Evolutionary conservation across 2,113 vertebrate species (phyloP).

Genomic region (Saguinus midas): DNA sequence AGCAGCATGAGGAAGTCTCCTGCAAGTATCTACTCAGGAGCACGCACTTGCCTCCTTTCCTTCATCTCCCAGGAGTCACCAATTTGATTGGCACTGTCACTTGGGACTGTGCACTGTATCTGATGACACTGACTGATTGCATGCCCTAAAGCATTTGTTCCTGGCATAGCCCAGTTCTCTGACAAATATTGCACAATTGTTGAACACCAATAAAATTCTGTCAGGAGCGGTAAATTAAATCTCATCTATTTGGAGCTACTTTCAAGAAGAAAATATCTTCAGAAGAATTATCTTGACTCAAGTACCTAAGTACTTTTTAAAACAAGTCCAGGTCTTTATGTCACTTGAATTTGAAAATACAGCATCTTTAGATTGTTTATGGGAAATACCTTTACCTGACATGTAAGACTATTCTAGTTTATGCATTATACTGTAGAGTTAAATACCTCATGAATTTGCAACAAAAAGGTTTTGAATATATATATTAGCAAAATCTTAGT

Average conservation of each 20-base stretch:
- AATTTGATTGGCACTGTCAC: accelerated
- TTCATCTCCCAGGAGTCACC: neutral
- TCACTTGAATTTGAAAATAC: constrained; percentile 14
- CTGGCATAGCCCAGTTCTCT: no score
- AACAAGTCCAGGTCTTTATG: neutral
- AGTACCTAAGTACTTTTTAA: neutral
- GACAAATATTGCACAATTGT: neutral
- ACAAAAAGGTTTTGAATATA: neutral
- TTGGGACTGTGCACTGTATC: neutral
- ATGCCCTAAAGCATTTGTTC: neutral
- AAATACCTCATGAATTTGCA: neutral
- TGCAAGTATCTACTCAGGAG: accelerated
- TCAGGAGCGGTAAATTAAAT: neutral
- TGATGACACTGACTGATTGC: neutral
- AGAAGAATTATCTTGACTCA: neutral
- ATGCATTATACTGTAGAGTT: neutral
- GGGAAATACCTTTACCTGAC: neutral
- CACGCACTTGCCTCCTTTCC: accelerated
- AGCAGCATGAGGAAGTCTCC: neutral
- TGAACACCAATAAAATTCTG: neutral
- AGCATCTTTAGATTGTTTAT: neutral
- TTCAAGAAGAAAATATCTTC: neutral
- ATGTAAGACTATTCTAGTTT: neutral
- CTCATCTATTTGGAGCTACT: neutral
- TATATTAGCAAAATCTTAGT: neutral